Evolutionary conservation across 2,888 invertebrate genomes (phyloP).

Genomic region (Anarsia innoxiella): DNA sequence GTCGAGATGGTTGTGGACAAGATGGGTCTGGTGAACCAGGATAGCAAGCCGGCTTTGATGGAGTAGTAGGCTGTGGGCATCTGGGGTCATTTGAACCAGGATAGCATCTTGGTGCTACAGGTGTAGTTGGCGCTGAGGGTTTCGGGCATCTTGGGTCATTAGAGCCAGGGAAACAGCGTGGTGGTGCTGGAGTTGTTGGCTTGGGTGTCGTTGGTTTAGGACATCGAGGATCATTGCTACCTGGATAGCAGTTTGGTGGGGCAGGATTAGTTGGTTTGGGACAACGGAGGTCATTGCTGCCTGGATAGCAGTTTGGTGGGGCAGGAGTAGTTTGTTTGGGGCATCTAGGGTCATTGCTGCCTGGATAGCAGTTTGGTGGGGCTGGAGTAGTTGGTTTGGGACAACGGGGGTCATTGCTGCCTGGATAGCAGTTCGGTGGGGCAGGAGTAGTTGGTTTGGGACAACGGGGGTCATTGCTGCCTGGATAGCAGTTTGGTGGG

Average conservation of each 20-base stretch:
- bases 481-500: conserved; percentile 22
- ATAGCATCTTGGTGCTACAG: conserved; percentile 19
- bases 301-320: conserved; percentile 27
- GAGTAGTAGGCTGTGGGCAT: conserved; percentile 21
- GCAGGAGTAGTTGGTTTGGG: conserved; percentile 19
- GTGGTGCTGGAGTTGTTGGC: conserved; percentile 12
- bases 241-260: conserved; percentile 18
- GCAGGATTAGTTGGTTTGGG: conserved; percentile 22
- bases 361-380: conserved; percentile 16
- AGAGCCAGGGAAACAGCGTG: conserved; percentile 27
- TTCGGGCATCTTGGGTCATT: conserved; percentile 30
- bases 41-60: conserved; percentile 24
- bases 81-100: conserved; percentile 30
- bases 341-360: conserved; percentile 14
- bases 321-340: conserved; percentile 8
- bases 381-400: conserved; percentile 16
- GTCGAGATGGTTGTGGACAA: conserved; percentile 31
- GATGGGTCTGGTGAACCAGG: conserved; percentile 28
- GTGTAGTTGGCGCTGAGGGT: conserved; percentile 19
- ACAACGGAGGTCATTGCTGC: conserved; percentile 27
- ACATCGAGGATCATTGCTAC: conserved; percentile 28
- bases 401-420: conserved; percentile 28
- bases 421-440: conserved; percentile 30
- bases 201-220: conserved; percentile 18
- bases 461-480: conserved; percentile 29